Percentiles rank a stretch among this genome's conserved stretches.
Conservation (phyloP, 1,140 invertebrate genomes). For the Trissolcus basalis region DNA sequence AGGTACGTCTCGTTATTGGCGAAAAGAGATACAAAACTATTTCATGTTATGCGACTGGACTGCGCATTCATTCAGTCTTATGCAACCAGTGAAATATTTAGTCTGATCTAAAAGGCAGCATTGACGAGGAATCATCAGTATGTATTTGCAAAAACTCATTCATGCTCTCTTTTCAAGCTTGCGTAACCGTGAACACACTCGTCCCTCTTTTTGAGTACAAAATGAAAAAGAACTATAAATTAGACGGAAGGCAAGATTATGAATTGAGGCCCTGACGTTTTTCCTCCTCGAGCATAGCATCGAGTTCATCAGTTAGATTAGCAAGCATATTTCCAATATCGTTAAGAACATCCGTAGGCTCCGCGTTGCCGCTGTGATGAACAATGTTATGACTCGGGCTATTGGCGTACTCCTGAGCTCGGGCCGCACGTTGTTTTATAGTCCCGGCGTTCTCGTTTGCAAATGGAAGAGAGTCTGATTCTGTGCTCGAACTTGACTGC, state of each 20-base stretch:
- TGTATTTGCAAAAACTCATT: neutral
- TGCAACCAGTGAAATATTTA: constrained; percentile 10
- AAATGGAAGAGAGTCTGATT: constrained; percentile 97
- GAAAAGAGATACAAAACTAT: constrained; percentile 27
- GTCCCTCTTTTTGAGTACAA: constrained; percentile 30
- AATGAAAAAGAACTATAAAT: constrained; percentile 58
- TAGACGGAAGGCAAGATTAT: constrained; percentile 66
- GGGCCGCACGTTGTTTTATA: constrained; percentile 87
- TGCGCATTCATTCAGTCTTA: constrained; percentile 21
- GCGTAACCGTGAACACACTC: constrained; percentile 3
- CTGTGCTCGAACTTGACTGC: constrained; percentile 95
- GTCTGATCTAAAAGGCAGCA: constrained; percentile 26
- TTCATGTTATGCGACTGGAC: constrained; percentile 14
- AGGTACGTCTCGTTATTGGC: neutral
- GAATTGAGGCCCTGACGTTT: constrained; percentile 85
- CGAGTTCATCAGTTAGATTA: constrained; percentile 93
- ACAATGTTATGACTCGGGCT: constrained; percentile 70
- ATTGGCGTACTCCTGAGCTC: constrained; percentile 76
- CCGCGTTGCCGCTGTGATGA: constrained; percentile 71
- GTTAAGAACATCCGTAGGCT: constrained; percentile 92
- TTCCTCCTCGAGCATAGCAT: constrained; percentile 95
- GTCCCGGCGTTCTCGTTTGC: constrained; percentile 99
- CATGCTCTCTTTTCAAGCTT: constrained; percentile 9
- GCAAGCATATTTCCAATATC: constrained; percentile 98
- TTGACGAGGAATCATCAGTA: constrained; percentile 30